Conservation (phyloP, 2,797 vertebrate species). For the Tragopan temminckii region DNA sequence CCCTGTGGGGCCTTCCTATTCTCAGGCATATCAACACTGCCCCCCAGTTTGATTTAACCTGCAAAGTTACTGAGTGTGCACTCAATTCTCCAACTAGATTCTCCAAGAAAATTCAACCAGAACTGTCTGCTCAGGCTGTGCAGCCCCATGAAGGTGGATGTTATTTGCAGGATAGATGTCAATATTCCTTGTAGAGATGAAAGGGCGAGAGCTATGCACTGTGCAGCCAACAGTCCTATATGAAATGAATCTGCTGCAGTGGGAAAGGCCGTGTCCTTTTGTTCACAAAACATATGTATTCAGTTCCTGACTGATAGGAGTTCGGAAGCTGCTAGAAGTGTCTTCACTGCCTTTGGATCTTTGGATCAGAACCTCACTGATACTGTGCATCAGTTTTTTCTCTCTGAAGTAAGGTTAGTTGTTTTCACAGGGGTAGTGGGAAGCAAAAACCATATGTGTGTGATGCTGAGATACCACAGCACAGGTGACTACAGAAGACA, state of each 20-base stretch:
- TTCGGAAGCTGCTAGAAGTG: neutral
- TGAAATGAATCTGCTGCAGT: neutral
- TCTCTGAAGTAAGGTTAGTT: neutral
- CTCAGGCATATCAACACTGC: too few relatives aligned
- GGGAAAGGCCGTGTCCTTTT: rapidly evolving
- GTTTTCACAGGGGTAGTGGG: neutral
- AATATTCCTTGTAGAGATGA: neutral
- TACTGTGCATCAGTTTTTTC: neutral
- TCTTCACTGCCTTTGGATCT: neutral
- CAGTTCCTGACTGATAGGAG: neutral
- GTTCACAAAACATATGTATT: rapidly evolving
- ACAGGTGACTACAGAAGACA: neutral
- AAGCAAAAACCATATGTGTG: neutral
- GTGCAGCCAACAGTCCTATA: rapidly evolving
- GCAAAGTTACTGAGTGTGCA: too few relatives aligned
- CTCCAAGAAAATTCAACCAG: too few relatives aligned
- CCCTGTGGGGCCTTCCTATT: too few relatives aligned
- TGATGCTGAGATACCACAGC: neutral
- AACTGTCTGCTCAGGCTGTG: too few relatives aligned
- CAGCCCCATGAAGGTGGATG: neutral
- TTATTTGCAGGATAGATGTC: neutral
- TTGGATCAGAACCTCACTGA: neutral
- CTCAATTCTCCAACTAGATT: too few relatives aligned
- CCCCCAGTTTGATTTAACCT: too few relatives aligned
- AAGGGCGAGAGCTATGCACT: too few relatives aligned